phyloP scores from a whole-genome alignment of 2,797 vertebrate genomes.

The Mastacembelus armatus region DNA sequence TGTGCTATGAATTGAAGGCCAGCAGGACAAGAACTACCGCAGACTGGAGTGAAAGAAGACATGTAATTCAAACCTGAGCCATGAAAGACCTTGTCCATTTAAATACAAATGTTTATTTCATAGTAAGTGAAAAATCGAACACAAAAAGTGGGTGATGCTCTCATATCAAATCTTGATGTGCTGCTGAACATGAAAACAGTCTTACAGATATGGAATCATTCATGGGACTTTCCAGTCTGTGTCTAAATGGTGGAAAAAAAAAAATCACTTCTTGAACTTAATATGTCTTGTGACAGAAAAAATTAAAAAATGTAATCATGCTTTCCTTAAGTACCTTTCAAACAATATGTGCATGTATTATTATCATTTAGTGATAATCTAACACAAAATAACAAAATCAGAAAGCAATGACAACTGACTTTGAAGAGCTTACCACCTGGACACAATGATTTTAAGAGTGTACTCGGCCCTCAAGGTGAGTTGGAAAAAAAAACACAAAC shows the following conservation, averaged over 20 bases:
- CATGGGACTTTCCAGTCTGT: too few species aligned
- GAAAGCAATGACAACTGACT: neutral
- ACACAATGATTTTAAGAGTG: neutral
- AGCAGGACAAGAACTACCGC: neutral
- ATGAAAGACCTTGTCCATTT: neutral
- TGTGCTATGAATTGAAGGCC: neutral
- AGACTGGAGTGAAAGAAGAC: neutral
- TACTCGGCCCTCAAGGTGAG: neutral
- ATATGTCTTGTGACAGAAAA: neutral
- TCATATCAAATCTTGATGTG: conserved; percentile 3
- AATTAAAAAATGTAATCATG: neutral
- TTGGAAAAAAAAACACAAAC: neutral
- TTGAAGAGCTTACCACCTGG: neutral
- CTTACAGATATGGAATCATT: too few species aligned
- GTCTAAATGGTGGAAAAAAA: too few species aligned
- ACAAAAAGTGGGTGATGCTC: neutral
- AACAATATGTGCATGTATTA: neutral
- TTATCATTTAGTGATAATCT: conserved; percentile 15
- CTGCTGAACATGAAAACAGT: conserved; percentile 1
- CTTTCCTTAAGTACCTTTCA: neutral
- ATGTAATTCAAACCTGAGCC: neutral
- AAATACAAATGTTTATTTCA: conserved; percentile 49
- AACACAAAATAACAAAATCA: neutral
- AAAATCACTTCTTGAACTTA: neutral
- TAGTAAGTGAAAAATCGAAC: conserved; percentile 39